Evolutionary conservation across 2,113 vertebrate genomes (phyloP), one percentile per base, ranked within the genome.

Genomic region (Cinclus cinclus): DNA sequence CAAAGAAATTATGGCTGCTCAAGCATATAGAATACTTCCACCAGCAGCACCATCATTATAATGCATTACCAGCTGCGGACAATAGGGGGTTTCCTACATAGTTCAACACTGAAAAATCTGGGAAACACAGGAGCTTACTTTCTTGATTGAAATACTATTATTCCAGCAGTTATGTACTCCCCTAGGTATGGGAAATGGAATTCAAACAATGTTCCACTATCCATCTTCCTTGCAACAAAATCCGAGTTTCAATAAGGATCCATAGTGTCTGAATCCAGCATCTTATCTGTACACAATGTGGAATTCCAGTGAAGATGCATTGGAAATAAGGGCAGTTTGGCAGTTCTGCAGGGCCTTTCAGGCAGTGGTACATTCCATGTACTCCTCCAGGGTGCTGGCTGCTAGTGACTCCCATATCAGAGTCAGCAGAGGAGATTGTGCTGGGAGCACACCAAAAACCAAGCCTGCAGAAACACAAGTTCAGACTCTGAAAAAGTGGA

Each of bases 391-490:
- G 6, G 8, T n/a, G 7, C 37, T 37, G 15, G 71, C n/a, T 42
- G 56, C 33, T 44, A 31, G 9, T 1, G 2, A 47, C 6, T 4
- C 33, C 16, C 31, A 19, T 7, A 24, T 9, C 25, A 59, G 28
- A 53, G 7, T 39, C 13, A 60, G 46, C 15, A 52, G 30, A 22
- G 63, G 46, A 83, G 35, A 17, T 4, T 8, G 44, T 2, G 11
- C 6, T 18, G 33, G 15, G 13, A 73, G 8, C 22, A 37, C 22
- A 49, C 3, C 24, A n/a, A 74, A 58, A 93, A 33, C 25, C 35
- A n/a, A 9, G 12, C 33, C 56, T 46, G 35, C 0, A 0, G 31
- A 70, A 84, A 70, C 31, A 41, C 0, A 2, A n/a, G 28, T 67
- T 60, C 44, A 55, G 42, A 63, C n/a, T 10, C 64, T 15, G 6